Conservation (phyloP, 1,140 invertebrate genomes). For the Drosophila kikkawai region DNA sequence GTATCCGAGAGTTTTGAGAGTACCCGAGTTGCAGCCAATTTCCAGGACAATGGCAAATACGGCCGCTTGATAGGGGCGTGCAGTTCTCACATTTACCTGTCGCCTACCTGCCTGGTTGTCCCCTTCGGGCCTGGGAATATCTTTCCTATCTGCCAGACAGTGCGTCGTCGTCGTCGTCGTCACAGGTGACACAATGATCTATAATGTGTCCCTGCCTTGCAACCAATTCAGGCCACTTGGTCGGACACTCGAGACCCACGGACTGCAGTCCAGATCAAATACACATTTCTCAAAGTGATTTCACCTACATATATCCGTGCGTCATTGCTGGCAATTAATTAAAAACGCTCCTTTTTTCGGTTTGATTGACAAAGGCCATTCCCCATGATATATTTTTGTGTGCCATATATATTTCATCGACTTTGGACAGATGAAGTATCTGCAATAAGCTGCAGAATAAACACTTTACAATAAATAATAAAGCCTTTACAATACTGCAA, state of each 20-base stretch:
- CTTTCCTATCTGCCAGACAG: slow-evolving; percentile 64
- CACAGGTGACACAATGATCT: slow-evolving; percentile 72
- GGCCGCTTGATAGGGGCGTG: slow-evolving; percentile 84
- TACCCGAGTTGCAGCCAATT: slow-evolving; percentile 29
- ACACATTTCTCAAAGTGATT: slow-evolving; percentile 59
- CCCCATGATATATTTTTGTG: slow-evolving; percentile 2
- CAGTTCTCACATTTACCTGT: slow-evolving; percentile 68
- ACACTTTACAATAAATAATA: background rate
- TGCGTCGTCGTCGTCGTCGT: slow-evolving; percentile 64
- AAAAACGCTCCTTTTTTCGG: slow-evolving; percentile 3
- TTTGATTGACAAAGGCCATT: slow-evolving; percentile 16
- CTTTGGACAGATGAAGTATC: background rate
- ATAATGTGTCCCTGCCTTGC: slow-evolving; percentile 58
- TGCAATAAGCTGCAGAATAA: slow-evolving; percentile 5
- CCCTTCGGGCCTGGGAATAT: slow-evolving; percentile 70
- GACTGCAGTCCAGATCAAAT: slow-evolving; percentile 39
- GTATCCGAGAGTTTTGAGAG: slow-evolving; percentile 8
- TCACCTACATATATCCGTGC: slow-evolving; percentile 34
- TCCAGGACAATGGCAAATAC: slow-evolving; percentile 61
- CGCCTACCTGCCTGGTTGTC: slow-evolving; percentile 28
- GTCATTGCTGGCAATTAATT: slow-evolving; percentile 73
- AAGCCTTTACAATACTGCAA: background rate
- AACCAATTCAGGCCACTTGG: slow-evolving; percentile 34
- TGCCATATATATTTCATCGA: slow-evolving; percentile 3
- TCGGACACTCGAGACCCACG: slow-evolving; percentile 9